Percentiles rank a stretch among this genome's conserved stretches.
These are phyloP conservation scores for Anarhynchus alexandrinus DNA, from an alignment of 2,113 vertebrate species.

Conservation along the genomic window DNA sequence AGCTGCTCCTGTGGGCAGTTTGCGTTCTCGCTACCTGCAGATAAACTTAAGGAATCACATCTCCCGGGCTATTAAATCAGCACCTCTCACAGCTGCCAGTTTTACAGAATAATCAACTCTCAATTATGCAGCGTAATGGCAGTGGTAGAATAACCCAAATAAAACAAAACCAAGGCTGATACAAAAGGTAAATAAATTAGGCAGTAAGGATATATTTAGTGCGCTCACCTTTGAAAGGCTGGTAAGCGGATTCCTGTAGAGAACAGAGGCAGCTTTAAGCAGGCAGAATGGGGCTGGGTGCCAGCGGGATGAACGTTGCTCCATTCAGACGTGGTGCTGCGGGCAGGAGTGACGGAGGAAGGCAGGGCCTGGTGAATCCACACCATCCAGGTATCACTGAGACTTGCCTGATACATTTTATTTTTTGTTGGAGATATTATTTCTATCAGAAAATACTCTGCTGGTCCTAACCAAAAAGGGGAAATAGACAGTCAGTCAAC, in stretches of 20 bases:
- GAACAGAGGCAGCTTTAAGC: slow-evolving; percentile 27
- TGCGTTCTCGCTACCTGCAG: background rate
- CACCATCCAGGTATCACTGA: background rate
- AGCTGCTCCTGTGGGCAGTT: background rate
- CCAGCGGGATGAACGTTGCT: background rate
- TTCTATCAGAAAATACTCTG: background rate
- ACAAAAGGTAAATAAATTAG: background rate
- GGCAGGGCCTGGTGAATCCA: background rate
- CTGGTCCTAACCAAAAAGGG: background rate
- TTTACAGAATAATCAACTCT: background rate
- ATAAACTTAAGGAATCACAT: background rate
- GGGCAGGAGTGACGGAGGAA: background rate
- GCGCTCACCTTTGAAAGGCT: background rate
- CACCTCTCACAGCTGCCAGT: background rate
- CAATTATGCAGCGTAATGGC: background rate
- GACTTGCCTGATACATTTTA: background rate
- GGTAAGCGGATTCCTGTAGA: background rate
- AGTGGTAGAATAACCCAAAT: background rate
- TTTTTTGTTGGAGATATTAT: background rate
- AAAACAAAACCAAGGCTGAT: background rate
- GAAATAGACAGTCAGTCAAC: background rate
- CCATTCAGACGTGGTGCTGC: background rate
- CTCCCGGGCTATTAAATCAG: background rate
- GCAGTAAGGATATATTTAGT: background rate
- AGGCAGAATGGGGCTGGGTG: background rate